Evolutionary conservation across 2,113 vertebrate species (phyloP), one percentile per base, ranked within the genome.

Genomic region (Odontesthes bonariensis): DNA sequence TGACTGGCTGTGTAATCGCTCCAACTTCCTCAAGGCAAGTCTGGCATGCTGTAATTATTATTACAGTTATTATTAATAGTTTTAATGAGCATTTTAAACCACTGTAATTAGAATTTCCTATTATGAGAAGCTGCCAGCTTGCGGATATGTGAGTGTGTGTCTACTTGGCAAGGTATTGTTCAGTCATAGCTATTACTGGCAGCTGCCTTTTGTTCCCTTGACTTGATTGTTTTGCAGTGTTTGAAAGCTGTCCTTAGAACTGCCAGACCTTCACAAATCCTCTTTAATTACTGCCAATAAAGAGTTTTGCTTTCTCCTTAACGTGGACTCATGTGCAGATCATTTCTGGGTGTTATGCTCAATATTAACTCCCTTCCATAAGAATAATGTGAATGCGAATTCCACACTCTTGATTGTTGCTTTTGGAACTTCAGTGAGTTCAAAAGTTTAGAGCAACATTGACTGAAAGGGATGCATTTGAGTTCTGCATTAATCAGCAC

Each of bases 41-140:
- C 87, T 88, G 92, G 83, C 91, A 90, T 65, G 78, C 72, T 90
- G 89, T 91, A 89, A 93, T 93, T 94, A 93, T 90, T 89, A 85
- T n/a, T n/a, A 63, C 79, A 83, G 90, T 92, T 92, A 92, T 92
- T 94, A 92, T 89, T 92, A 93, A 86, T 84, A 88, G 65, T 86
- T 92, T 93, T 93, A 91, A 92, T 92, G 89, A 92, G 90, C 83
- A 83, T 77, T 84, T 69, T 79, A 89, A 85, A 83, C 79, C 90
- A 82, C 63, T 87, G 89, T 93, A 93, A 92, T 94, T 92, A 88
- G 81, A 77, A 85, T 90, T 92, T 88, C 78, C 63, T 76, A 74
- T 92, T 86, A 87, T 87, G 85, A 88, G 73, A 33, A 74, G 74
- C 67, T 90, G 83, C 76, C 85, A 82, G 73, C 72, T 51, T 76